Percentiles rank a stretch among this genome's conserved stretches.
phyloP scores from a whole-genome alignment of 2,113 vertebrate genomes.

The Sinocyclocheilus rhinocerous region DNA sequence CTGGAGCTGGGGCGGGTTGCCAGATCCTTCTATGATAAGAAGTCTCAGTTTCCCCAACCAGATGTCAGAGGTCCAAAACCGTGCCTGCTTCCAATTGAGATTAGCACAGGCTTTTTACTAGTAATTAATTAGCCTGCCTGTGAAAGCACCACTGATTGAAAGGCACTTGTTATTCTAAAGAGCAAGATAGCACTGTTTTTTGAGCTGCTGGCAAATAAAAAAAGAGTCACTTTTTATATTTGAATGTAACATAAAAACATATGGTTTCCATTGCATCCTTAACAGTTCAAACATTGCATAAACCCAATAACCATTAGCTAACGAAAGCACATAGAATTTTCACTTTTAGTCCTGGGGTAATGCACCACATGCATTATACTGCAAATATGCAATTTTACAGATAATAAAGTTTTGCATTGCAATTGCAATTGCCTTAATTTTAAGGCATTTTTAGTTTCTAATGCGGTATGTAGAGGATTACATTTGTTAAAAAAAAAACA shows the following conservation, averaged over 20 bases:
- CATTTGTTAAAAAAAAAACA: neutral
- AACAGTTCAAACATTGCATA: neutral
- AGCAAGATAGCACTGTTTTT: constrained; percentile 31
- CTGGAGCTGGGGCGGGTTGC: constrained; percentile 36
- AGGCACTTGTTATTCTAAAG: constrained; percentile 16
- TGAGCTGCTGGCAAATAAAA: constrained; percentile 35
- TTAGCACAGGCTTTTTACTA: constrained; percentile 44
- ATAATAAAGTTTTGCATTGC: neutral
- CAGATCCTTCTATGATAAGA: constrained; percentile 46
- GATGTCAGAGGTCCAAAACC: constrained; percentile 31
- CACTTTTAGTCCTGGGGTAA: neutral
- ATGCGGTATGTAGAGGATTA: neutral
- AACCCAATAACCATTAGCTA: neutral
- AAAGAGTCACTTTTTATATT: constrained; percentile 55
- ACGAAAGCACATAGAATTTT: neutral
- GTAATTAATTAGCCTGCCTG: constrained; percentile 44
- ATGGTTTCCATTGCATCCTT: constrained; percentile 65
- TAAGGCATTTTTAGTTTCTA: neutral
- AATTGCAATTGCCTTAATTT: too few species aligned
- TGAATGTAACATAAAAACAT: constrained; percentile 59
- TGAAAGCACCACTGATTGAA: constrained; percentile 31
- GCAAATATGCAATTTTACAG: neutral
- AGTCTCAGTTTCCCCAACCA: constrained; percentile 46
- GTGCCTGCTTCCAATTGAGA: constrained; percentile 41
- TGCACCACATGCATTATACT: neutral